Evolutionary conservation across 2,113 vertebrate species (phyloP), one percentile per base, ranked within the genome.

Genomic region (Poecilia latipinna): DNA sequence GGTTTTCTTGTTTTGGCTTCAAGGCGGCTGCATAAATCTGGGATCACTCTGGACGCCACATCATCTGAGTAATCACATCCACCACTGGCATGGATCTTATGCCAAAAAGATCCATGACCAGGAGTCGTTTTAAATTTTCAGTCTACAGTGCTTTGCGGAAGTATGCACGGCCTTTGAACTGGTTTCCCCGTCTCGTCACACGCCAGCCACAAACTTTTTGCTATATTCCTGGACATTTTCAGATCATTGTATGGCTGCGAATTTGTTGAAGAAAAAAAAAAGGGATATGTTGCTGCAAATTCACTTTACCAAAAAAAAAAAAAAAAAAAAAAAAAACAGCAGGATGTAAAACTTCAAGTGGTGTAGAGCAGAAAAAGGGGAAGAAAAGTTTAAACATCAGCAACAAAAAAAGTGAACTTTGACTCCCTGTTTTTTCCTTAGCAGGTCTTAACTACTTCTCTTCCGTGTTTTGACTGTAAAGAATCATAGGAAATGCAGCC

Each of bases 11-110:
- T 51, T 76, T 80, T 70, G 79, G 84, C 75, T 91, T 89, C 85
- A 86, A 65, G 73, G 90, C 86, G 72, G 75, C 68, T 82, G 83
- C 84, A 83, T 87, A 93, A 93, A 94, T 90, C 93, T 74, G 86
- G 88, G 92, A 92, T 93, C 89, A 92, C 90, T 82, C 65, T 79
- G 72, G 66, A 82, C 75, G 82, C 80, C 82, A 86, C 89, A 90
- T 90, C 84, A 78, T 60, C 69, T 63, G 82, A 86, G 77, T 93
- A 90, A 89, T 86, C 82, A 89, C 79, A 89, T 78, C 84, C 85
- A 86, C 79, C 80, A 74, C 79, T 82, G 78, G 74, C 85, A 85
- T 83, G 79, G 57, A 79, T 85, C 72, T 72, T 70, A 69, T 77
- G 69, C 75, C 78, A 65, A 62, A 61, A 54, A 69, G 62, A 80